Percentiles rank a stretch among this genome's conserved stretches.
phyloP scores from a whole-genome alignment of 2,888 invertebrate genomes.

The Xanthorhoe spadicearia region DNA sequence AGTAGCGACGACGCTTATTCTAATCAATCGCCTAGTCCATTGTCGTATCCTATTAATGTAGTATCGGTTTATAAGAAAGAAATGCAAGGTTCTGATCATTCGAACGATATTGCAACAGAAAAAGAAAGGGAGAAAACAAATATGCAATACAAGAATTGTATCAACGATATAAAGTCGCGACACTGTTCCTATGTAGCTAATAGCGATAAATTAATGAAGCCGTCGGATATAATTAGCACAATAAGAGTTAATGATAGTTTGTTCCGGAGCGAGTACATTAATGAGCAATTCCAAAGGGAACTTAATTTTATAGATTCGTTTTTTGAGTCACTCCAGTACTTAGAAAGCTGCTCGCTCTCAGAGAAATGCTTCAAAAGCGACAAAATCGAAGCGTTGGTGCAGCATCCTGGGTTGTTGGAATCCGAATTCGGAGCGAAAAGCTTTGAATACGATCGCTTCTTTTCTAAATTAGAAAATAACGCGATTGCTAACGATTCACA shows the following conservation, averaged over 20 bases:
- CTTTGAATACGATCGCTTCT: conserved; percentile 65
- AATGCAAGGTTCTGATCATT: conserved; percentile 48
- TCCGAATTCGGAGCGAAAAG: conserved; percentile 59
- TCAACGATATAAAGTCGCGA: conserved; percentile 59
- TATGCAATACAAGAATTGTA: conserved; percentile 49
- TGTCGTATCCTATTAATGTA: conserved; percentile 71
- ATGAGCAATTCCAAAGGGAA: conserved; percentile 77
- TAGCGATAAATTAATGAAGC: conserved; percentile 72
- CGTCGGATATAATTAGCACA: conserved; percentile 77
- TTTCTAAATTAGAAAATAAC: conserved; percentile 71
- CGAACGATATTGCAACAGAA: conserved; percentile 34
- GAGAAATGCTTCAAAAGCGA: conserved; percentile 62
- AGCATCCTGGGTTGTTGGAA: conserved; percentile 49
- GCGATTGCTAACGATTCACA: conserved; percentile 65
- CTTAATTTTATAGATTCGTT: conserved; percentile 81
- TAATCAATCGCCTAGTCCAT: conserved; percentile 59
- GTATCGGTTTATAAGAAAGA: conserved; percentile 72
- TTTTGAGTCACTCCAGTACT: conserved; percentile 77
- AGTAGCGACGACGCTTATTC: conserved; percentile 55
- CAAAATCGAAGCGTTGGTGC: conserved; percentile 62
- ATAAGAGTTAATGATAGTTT: conserved; percentile 68
- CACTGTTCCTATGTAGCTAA: conserved; percentile 63
- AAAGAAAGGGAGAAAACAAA: conserved; percentile 39
- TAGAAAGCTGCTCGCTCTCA: conserved; percentile 69
- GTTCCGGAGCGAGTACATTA: conserved; percentile 68